Evolutionary conservation across 2,113 vertebrate genomes (phyloP), one percentile per base, ranked within the genome.

Genomic region (Callithrix jacchus): DNA sequence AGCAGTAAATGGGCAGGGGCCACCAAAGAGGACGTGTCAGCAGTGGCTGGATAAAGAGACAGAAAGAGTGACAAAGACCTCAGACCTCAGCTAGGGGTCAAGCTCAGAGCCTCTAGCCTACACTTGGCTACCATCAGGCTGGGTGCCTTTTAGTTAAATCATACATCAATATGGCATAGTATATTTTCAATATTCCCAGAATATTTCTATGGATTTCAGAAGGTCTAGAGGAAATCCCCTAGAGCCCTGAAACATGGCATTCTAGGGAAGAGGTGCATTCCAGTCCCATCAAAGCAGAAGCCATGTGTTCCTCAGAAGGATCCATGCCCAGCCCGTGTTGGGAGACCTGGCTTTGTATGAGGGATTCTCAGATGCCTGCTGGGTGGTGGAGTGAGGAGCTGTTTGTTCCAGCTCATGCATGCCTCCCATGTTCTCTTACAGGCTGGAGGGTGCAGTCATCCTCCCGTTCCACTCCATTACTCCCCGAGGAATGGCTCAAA

Each of bases 301-400:
- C 76, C 49, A 4, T 25, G 1, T 45, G 71, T 37, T 52, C 56
- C 54, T 56, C 54, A 66, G 74, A 96, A 87, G 56, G 9, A 12
- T 45, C 45, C 27, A 0, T 30, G 32, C 42, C 32, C 14, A 9
- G 17, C 35, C 37, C 37, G 20, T 10, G 27, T 52, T 18, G 32
- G 30, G 37, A 40, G 30, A 58, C 74, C 37, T 14, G 11, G 81
- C 47, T 90, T 56, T 70, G 64, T 93, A 30, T 56, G 58, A 77
- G 40, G 56, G 76, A 21, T 37, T n/a, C 87, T 86, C 77, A 87
- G 90, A 96, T 97, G 93, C 94, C 96, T 90, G 71, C 87, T 30
- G 61, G 80, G 94, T 97, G 93, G 27, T 91, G 73, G 66, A 90
- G 81, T 83, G 93, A 83, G 68, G 76, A 97, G 35, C 30, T 21